These are phyloP conservation scores for Acridotheres tristis DNA, from an alignment of 2,797 vertebrate species.

Conservation along the genomic window DNA sequence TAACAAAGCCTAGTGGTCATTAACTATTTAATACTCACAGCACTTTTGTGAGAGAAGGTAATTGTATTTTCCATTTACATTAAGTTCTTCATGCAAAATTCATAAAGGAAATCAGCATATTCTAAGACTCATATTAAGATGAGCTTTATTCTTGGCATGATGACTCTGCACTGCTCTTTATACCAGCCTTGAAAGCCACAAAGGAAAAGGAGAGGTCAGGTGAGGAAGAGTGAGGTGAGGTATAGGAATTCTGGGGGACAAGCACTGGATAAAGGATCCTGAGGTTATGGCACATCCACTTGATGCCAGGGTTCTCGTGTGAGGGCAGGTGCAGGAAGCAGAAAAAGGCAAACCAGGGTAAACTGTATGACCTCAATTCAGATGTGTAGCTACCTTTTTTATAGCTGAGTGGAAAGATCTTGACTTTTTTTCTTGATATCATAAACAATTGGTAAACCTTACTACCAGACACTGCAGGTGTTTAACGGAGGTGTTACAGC, in stretches of 20 bases:
- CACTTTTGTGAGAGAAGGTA: background rate
- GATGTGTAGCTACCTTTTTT: background rate
- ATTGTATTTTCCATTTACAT: background rate
- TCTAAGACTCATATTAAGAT: background rate
- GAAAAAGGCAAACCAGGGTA: background rate
- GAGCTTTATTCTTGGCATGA: background rate
- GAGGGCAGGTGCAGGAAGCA: background rate
- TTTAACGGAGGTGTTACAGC: background rate
- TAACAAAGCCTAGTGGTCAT: background rate
- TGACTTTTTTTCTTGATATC: background rate
- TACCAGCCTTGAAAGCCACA: background rate
- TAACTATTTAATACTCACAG: conserved; percentile 10
- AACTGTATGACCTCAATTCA: background rate
- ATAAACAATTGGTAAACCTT: background rate
- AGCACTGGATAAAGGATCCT: rapidly evolving
- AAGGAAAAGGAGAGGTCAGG: background rate
- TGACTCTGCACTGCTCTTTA: background rate
- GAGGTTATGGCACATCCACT: rapidly evolving
- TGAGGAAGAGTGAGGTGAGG: background rate
- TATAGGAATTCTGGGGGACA: background rate
- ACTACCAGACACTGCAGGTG: background rate
- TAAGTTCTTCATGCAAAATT: background rate
- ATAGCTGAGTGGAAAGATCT: background rate
- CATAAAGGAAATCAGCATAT: background rate
- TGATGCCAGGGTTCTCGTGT: background rate